Evolutionary conservation across 53 echinoderm and acorn worm species (phyloP).

Genomic region (Temnopleurus reevesii): DNA sequence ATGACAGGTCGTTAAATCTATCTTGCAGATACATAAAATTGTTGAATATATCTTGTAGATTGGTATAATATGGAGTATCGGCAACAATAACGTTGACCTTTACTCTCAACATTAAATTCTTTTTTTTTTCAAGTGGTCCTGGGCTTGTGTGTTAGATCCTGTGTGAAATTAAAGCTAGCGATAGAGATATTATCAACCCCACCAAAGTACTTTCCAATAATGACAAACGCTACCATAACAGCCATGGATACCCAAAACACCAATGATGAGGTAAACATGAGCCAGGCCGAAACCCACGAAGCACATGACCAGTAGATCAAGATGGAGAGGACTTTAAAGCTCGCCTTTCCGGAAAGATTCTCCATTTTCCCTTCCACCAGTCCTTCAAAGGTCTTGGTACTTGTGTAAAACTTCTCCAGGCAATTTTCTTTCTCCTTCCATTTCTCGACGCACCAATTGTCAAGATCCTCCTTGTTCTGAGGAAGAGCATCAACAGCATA

Average conservation of each 20-base stretch:
- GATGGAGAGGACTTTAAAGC: neutral
- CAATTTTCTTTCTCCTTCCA: conserved; percentile 88
- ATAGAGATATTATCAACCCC: conserved; percentile 42
- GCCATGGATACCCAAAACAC: neutral
- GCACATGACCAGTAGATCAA: neutral
- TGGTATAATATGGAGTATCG: no score
- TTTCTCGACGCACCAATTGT: conserved; percentile 80
- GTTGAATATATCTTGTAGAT: neutral
- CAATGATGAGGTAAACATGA: neutral
- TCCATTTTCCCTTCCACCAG: neutral
- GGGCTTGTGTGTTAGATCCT: conserved; percentile 47
- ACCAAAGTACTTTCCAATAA: conserved; percentile 53
- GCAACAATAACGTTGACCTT: neutral
- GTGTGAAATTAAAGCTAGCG: conserved; percentile 50
- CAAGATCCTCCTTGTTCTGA: conserved; percentile 69
- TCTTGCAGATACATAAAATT: neutral
- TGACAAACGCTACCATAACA: neutral
- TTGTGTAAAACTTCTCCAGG: conserved; percentile 58
- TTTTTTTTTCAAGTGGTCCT: neutral
- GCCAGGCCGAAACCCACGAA: neutral
- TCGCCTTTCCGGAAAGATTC: neutral
- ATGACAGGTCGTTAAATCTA: neutral
- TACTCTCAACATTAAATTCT: neutral
- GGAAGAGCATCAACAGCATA: conserved; percentile 69
- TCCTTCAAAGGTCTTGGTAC: conserved; percentile 42